Conservation (phyloP, 2,797 vertebrate species). For the Coracias cyanogaster region DNA sequence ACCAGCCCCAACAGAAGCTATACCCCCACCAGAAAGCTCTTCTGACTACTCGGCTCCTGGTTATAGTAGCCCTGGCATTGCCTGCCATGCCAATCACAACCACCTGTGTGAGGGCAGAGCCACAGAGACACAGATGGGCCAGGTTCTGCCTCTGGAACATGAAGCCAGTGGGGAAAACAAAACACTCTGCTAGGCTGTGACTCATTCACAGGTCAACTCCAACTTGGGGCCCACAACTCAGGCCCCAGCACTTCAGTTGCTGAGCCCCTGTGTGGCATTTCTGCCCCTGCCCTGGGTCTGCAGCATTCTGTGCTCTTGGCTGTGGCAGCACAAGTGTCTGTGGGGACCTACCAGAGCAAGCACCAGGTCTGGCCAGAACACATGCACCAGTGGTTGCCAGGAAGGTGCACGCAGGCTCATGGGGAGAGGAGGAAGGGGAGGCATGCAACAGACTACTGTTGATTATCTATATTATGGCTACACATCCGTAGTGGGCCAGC, state of each 20-base stretch:
- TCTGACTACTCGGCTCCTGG: no score
- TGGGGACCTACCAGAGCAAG: neutral
- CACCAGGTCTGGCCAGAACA: neutral
- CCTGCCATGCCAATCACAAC: no score
- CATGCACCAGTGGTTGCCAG: fast-evolving
- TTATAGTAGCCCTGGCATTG: no score
- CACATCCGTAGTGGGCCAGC: neutral
- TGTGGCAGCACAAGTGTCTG: neutral
- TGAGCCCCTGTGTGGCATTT: fast-evolving
- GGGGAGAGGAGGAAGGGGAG: neutral
- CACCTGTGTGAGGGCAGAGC: no score
- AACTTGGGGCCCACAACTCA: no score
- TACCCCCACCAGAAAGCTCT: no score
- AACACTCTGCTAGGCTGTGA: no score
- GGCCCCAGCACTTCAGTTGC: neutral
- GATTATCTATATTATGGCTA: neutral
- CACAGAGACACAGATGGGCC: no score
- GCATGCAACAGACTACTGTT: neutral
- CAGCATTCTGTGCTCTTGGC: fast-evolving
- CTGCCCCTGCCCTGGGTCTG: neutral
- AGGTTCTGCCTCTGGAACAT: no score
- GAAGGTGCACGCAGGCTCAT: neutral
- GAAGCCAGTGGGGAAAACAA: no score
- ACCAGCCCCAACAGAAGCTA: no score
- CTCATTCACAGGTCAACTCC: no score